phyloP scores from a whole-genome alignment of 2,888 invertebrate species.

The Rotaria sp. region DNA sequence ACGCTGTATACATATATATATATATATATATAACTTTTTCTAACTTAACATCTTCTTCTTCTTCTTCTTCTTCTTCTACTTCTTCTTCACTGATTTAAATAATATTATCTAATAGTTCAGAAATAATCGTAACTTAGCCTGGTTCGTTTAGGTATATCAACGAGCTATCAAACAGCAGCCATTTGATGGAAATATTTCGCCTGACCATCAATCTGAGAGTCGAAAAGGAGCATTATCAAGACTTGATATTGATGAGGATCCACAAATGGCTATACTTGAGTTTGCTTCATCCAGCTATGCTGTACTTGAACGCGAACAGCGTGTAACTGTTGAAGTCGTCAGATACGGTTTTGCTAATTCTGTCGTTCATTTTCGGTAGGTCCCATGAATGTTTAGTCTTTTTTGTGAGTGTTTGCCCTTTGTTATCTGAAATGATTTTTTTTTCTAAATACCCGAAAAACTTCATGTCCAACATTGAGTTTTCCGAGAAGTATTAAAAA shows the following conservation, averaged over 20 bases:
- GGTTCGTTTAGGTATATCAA: neutral
- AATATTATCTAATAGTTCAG: neutral
- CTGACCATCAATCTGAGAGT: neutral
- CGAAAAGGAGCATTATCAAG: constrained; percentile 38
- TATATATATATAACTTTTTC: no score
- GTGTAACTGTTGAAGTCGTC: constrained; percentile 56
- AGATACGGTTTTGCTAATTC: constrained; percentile 56
- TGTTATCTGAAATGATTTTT: neutral
- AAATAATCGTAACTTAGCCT: neutral
- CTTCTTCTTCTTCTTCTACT: neutral
- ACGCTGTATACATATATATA: neutral
- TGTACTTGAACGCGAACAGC: constrained; percentile 58
- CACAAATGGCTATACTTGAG: constrained; percentile 58
- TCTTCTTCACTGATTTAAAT: neutral
- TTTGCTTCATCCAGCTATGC: constrained; percentile 60
- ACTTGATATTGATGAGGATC: constrained; percentile 48
- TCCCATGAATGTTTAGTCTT: neutral
- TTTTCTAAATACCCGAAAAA: neutral
- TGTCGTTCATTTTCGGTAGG: neutral
- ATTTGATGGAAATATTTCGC: neutral
- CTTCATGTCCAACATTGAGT: neutral
- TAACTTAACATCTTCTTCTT: neutral
- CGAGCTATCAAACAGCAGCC: neutral
- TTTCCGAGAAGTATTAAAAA: neutral
- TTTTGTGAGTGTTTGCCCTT: neutral